A percentile compares a stretch with the other conserved stretches of the same genome.
Evolutionary conservation across 53 echinoderm and acorn worm genomes (phyloP).

Genomic region (Apostichopus leukothele): DNA sequence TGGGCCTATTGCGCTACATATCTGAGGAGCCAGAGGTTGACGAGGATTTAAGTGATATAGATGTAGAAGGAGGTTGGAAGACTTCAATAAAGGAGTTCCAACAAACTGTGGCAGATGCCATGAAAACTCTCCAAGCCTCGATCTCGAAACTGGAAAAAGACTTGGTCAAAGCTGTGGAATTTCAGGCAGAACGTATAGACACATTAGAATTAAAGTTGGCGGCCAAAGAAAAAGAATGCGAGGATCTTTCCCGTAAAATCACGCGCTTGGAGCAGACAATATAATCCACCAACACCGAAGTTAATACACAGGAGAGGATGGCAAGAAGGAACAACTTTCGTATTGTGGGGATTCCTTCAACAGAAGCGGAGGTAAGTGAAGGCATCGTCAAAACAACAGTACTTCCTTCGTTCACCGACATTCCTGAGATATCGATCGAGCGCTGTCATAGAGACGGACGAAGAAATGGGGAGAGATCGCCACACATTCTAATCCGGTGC

Average conservation of each 20-base stretch:
- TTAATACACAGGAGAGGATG: neutral
- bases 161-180: neutral
- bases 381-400: neutral
- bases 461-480: neutral
- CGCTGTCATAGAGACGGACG: neutral
- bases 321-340: neutral
- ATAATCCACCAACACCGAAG: neutral
- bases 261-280: neutral
- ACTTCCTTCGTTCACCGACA: neutral
- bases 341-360: neutral
- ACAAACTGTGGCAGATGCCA: too few species aligned
- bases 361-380: neutral
- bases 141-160: neutral
- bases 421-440: neutral
- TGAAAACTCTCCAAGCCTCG: too few species aligned
- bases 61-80: too few species aligned
- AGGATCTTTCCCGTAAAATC: neutral
- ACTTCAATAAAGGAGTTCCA: too few species aligned
- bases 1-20: too few species aligned
- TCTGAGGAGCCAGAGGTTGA: too few species aligned
- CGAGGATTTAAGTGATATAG: too few species aligned
- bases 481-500: conserved; percentile 4
- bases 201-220: neutral
- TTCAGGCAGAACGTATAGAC: neutral
- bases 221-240: neutral